Evolutionary conservation across 2,888 invertebrate species (phyloP), one percentile per base, ranked within the genome.

Genomic region (Chorisops tibialis): DNA sequence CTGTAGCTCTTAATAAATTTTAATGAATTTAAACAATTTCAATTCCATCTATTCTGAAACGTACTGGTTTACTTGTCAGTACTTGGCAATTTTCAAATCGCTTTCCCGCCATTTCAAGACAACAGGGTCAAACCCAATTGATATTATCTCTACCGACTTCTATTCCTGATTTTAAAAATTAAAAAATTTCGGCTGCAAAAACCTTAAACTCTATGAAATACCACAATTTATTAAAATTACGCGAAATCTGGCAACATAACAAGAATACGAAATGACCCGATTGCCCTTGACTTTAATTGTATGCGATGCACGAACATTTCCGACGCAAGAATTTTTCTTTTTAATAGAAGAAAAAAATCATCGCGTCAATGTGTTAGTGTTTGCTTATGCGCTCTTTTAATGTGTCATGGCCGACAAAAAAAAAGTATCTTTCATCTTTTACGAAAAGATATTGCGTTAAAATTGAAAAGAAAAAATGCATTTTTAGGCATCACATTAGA

Each of bases 321-420:
- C 43, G 43, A 30, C 39, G 6, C 51, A 51, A 4, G 16, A 30
- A 9, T 30, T 30, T 45, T 16, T 12, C 18, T 50, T 49, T 49
- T 22, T 24, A 6, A 7, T 49, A 21, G 16, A 7, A 7, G 5
- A 30, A 50, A 50, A n/a, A 35, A 21, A 19, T 9, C 3, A 9
- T 38, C 12, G 37, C 19, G 18, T 12, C 1, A 14, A 22, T 16
- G 52, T 52, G 19, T 52, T 16, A 6, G 52, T 52, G 45, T 39
- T 21, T 9, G 52, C 37, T 52, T 52, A 18, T 52, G 39, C 19
- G 52, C 50, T 19, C n/a, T 52, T 24, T 24, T 19, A 19, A 18
- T n/a, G 52, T 52, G 52, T 52, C 52, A 52, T 52, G 52, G 52
- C 52, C 38, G 52, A 35, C 3, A 5, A 16, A 12, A 38, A 52